Evolutionary conservation across 2,113 vertebrate genomes (phyloP).

Genomic region (Aldabrachelys gigantea): DNA sequence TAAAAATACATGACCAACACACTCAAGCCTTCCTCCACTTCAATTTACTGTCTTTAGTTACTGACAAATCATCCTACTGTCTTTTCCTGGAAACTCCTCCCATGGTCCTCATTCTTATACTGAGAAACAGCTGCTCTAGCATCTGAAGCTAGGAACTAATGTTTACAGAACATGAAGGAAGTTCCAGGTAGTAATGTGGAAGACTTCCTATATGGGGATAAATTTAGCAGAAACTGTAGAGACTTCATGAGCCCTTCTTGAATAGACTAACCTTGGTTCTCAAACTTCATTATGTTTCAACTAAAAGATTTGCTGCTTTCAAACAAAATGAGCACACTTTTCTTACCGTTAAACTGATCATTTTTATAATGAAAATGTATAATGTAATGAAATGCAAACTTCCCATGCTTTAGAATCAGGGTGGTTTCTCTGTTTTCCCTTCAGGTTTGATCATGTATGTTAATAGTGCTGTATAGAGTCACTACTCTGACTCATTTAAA

Average conservation of each 20-base stretch:
- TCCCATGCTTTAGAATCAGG: not conserved
- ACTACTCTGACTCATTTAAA: not conserved
- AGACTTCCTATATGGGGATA: not conserved
- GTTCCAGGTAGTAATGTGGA: not conserved
- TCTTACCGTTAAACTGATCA: not conserved
- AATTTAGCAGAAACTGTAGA: not conserved
- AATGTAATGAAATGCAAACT: not conserved
- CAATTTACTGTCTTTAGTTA: not conserved
- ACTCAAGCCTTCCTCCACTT: not conserved
- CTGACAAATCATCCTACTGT: not conserved
- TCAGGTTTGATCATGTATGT: not conserved
- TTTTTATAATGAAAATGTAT: not conserved
- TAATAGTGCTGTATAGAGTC: not conserved
- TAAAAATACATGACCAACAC: not conserved
- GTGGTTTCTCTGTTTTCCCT: not conserved
- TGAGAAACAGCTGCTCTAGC: not conserved
- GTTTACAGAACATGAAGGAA: not conserved
- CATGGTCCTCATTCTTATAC: not conserved
- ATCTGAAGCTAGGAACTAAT: not conserved
- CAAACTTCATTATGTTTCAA: not conserved
- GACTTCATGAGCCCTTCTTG: not conserved
- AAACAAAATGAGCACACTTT: constrained; percentile 26
- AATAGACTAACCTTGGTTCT: not conserved
- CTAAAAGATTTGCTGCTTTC: not conserved
- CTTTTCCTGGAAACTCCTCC: not conserved